A percentile compares a stretch with the other conserved stretches of the same genome.
These are phyloP conservation scores for Caerostris extrusa DNA, from an alignment of 1,140 invertebrate species.

Conservation along the genomic window DNA sequence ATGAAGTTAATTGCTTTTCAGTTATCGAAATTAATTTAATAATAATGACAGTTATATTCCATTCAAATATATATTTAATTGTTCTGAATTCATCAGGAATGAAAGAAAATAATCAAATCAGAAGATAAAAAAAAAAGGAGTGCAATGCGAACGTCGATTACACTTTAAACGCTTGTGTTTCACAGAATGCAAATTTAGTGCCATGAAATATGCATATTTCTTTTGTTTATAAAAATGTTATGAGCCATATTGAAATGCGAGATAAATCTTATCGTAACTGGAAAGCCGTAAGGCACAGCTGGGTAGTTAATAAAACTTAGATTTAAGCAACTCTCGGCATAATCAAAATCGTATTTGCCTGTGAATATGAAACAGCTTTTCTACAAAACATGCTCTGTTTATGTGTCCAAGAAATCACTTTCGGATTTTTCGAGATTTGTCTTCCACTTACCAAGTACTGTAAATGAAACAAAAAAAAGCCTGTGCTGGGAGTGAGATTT, in stretches of 20 bases:
- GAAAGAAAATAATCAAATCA: too few species aligned
- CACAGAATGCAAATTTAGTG: background rate
- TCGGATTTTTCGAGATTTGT: background rate
- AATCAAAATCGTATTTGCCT: slow-evolving; percentile 15
- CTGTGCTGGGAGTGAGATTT: too few species aligned
- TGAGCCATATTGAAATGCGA: background rate
- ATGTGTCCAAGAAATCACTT: background rate
- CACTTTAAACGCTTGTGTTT: background rate
- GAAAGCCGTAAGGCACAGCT: background rate
- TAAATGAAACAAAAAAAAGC: background rate
- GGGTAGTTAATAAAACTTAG: slow-evolving; percentile 10
- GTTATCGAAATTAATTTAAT: too few species aligned
- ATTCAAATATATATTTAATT: too few species aligned
- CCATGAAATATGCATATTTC: slow-evolving; percentile 10
- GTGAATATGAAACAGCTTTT: background rate
- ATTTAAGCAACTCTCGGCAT: slow-evolving; percentile 4
- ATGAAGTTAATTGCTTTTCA: too few species aligned
- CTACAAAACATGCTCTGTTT: background rate
- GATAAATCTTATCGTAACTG: slow-evolving; percentile 1
- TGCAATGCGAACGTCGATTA: background rate
- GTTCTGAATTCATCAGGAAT: too few species aligned
- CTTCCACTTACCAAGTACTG: background rate
- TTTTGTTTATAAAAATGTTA: background rate
- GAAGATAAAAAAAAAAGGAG: background rate
- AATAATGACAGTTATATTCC: too few species aligned